Evolutionary conservation across 2,888 invertebrate genomes (phyloP), one percentile per base, ranked within the genome.

Genomic region (Xestia c-nigrum): DNA sequence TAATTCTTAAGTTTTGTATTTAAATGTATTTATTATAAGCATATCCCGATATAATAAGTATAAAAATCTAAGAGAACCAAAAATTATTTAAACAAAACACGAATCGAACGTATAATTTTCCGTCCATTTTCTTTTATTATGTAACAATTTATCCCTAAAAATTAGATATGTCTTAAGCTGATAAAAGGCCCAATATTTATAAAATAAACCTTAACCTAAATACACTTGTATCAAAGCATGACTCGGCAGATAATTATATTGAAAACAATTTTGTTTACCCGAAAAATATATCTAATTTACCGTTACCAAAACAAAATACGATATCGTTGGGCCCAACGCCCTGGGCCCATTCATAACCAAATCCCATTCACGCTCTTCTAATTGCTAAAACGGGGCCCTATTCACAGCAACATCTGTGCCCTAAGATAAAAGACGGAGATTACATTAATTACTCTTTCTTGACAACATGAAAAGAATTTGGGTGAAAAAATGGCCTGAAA

Each of bases 341-440:
- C 57, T 50, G 70, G 47, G n/a, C 61, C 81, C 76, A 86, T 88
- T 88, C 87, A 87, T 78, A 76, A 74, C 70, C 65, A 81, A 88
- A 88, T 86, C 88, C 86, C 66, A 88, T 88, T 86, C 83, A 87
- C 74, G 70, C 72, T 78, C 40, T 68, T 76, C 78, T 88, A 86
- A 88, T 88, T 86, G 86, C 82, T 64, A 76, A 87, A 87, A 87
- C 83, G 85, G 81, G 75, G 73, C 72, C 43, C 77, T 67, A 85
- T 88, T 88, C 86, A 87, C 70, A 70, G 66, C 78, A 55, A 61
- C 77, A 71, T 81, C 78, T 82, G 79, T 81, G 67, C 74, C 72
- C 65, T 57, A 47, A 78, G 83, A 88, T 88, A 86, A 86, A 88
- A 79, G 80, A 73, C 65, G 65, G 19, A 83, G 86, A 87, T 88